Evolutionary conservation across 2,888 invertebrate genomes (phyloP).

Genomic region (Theretra japonica): DNA sequence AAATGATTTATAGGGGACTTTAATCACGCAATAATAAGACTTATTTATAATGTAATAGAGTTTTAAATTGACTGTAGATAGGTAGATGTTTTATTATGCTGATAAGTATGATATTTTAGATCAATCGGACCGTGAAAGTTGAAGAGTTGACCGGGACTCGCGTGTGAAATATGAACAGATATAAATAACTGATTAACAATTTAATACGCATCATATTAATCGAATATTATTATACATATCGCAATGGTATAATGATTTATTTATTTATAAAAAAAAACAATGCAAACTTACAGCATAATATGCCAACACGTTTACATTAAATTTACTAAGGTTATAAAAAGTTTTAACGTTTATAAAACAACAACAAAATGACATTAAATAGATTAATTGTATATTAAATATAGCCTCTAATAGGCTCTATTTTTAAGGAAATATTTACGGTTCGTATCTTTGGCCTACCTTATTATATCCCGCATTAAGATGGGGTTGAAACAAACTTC

Average conservation of each 20-base stretch:
- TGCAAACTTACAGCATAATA: no score
- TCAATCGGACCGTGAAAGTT: constrained; percentile 63
- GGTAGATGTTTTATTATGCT: constrained; percentile 55
- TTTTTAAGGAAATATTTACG: no score
- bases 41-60: constrained; percentile 50
- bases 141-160: constrained; percentile 37
- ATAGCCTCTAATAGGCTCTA: no score
- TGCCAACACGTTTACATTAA: no score
- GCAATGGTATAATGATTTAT: background rate
- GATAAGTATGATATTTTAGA: constrained; percentile 64
- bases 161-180: constrained; percentile 40
- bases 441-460: no score
- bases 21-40: constrained; percentile 55
- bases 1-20: constrained; percentile 68
- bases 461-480: no score
- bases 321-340: no score
- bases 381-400: no score
- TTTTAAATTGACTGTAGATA: constrained; percentile 43
- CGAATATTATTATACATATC: background rate
- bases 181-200: constrained; percentile 19
- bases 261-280: no score
- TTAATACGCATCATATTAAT: constrained; percentile 21
- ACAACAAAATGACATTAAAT: no score
- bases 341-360: no score
- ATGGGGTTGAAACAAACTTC: no score